Conservation (phyloP, 2,797 vertebrate species). For the Naso thynnoides region DNA sequence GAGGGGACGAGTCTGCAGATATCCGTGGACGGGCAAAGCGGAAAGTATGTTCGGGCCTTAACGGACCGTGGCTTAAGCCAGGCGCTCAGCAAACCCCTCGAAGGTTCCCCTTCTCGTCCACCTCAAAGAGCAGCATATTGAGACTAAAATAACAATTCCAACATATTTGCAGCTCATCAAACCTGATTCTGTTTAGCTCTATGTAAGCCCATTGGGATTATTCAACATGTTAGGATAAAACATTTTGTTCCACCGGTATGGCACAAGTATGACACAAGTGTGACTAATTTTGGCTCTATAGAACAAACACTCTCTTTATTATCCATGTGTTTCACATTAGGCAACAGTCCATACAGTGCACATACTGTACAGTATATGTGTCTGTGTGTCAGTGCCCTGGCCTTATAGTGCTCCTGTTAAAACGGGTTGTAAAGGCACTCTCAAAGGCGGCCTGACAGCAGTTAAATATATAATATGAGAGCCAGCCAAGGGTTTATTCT, state of each 20-base stretch:
- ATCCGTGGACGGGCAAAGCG: too few species aligned
- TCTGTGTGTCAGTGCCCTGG: slow-evolving; percentile 27
- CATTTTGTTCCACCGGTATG: slow-evolving; percentile 37
- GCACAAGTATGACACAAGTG: slow-evolving; percentile 37
- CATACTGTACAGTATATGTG: slow-evolving; percentile 29
- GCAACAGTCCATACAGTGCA: slow-evolving; percentile 29
- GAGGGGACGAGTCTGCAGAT: too few species aligned
- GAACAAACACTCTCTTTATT: slow-evolving; percentile 41
- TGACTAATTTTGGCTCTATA: slow-evolving; percentile 46
- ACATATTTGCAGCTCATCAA: slow-evolving; percentile 56
- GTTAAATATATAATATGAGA: slow-evolving; percentile 51
- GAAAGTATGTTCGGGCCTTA: too few species aligned
- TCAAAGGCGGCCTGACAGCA: slow-evolving; percentile 43
- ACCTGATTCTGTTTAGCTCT: slow-evolving; percentile 28
- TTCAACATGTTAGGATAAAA: slow-evolving; percentile 48
- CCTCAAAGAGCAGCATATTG: slow-evolving; percentile 24
- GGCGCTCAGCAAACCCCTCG: slow-evolving; percentile 17
- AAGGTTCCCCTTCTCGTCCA: slow-evolving; percentile 19
- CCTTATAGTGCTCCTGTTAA: slow-evolving; percentile 45
- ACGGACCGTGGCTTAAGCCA: slow-evolving; percentile 42
- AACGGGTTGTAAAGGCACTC: slow-evolving; percentile 45
- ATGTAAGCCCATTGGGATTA: slow-evolving; percentile 31
- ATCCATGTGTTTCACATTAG: slow-evolving; percentile 62
- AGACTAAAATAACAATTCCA: slow-evolving; percentile 34
- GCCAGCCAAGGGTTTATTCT: slow-evolving; percentile 18